phyloP scores from a whole-genome alignment of 2,113 vertebrate species.

The cattle (Bos taurus) region DNA sequence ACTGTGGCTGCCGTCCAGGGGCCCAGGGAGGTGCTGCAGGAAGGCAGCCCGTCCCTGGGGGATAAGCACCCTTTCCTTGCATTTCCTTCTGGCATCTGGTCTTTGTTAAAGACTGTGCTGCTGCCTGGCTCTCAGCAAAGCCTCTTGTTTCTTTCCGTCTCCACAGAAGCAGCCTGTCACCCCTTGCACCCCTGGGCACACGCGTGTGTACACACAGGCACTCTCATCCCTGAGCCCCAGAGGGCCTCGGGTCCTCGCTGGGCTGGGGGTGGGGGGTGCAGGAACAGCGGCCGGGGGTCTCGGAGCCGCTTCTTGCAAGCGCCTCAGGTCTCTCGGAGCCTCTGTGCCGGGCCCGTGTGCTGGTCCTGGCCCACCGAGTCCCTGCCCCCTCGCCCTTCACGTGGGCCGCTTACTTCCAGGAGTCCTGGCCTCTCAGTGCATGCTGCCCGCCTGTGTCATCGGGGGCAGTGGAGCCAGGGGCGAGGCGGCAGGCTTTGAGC shows the following conservation, averaged over 20 bases:
- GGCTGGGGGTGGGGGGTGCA: not conserved
- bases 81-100: not conserved
- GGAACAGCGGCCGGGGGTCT: not conserved
- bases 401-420: fast-evolving
- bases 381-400: not conserved
- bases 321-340: not conserved
- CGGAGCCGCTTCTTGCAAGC: fast-evolving
- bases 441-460: fast-evolving
- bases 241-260: not conserved
- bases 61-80: fast-evolving
- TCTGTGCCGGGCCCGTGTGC: not conserved
- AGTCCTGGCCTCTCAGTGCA: not conserved
- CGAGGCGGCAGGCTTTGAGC: fast-evolving
- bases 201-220: fast-evolving
- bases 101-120: not conserved
- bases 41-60: no score
- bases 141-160: not conserved
- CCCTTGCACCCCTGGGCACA: not conserved
- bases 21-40: not conserved
- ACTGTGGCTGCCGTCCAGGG: fast-evolving
- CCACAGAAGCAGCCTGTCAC: not conserved
- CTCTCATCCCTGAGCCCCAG: not conserved
- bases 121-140: not conserved
- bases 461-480: no score
- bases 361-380: not conserved